These are phyloP conservation scores for Syngnathus floridae DNA, from an alignment of 2,113 vertebrate species.

Conservation along the genomic window DNA sequence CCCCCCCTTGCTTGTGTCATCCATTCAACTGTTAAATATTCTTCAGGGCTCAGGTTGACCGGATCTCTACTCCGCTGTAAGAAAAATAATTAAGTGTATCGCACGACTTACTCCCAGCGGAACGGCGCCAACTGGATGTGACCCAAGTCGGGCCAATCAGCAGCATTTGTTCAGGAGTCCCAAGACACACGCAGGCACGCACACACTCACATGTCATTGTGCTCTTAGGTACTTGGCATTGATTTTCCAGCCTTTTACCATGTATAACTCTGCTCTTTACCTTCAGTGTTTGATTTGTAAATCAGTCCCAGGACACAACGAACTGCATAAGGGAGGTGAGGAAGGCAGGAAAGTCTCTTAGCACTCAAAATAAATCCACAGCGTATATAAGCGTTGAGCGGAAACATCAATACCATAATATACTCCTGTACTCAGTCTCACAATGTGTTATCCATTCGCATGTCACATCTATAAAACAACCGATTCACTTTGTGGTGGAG, in stretches of 20 bases:
- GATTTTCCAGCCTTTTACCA: constrained; percentile 9
- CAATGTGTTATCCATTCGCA: neutral
- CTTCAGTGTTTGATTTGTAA: constrained; percentile 8
- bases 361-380: neutral
- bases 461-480: neutral
- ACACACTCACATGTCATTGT: neutral
- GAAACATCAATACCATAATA: neutral
- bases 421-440: neutral
- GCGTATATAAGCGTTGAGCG: neutral
- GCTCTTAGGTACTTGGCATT: constrained; percentile 12
- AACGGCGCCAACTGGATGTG: constrained; percentile 27
- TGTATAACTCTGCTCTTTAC: neutral
- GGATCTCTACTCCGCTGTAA: constrained; percentile 6
- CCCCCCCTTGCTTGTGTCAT: neutral
- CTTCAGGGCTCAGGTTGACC: constrained; percentile 11
- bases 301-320: constrained; percentile 1
- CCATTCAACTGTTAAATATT: constrained; percentile 19
- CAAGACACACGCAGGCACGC: constrained; percentile 4
- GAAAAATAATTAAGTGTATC: constrained; percentile 40
- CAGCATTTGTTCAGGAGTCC: constrained; percentile 9
- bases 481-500: neutral
- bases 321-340: neutral
- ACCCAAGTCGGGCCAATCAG: constrained; percentile 39
- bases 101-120: constrained; percentile 31
- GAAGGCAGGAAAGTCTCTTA: neutral